Evolutionary conservation across 1,140 invertebrate species (phyloP).

Genomic region (Nephotettix cincticeps): DNA sequence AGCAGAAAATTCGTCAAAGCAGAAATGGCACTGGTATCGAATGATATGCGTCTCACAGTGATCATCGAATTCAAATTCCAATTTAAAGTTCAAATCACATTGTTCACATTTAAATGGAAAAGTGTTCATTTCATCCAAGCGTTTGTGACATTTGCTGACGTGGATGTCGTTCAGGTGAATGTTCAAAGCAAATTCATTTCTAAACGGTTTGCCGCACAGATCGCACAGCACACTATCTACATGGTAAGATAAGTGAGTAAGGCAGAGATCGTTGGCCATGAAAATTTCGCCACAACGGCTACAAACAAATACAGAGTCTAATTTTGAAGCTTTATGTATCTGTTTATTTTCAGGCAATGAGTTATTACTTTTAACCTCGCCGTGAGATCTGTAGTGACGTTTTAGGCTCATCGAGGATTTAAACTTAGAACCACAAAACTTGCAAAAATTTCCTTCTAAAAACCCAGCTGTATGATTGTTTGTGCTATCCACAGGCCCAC

Average conservation of each 20-base stretch:
- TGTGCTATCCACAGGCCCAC: not conserved
- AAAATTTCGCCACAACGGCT: slow-evolving; percentile 5
- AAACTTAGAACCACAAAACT: not conserved
- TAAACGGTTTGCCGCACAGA: slow-evolving; percentile 15
- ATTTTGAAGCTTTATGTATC: not conserved
- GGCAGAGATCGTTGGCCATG: not conserved
- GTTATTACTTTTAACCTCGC: not conserved
- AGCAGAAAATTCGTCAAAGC: slow-evolving; percentile 16
- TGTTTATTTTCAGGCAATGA: not conserved
- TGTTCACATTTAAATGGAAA: not conserved
- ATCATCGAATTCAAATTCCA: slow-evolving; percentile 12
- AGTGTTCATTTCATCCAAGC: not conserved
- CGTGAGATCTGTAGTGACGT: not conserved
- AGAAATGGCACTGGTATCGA: slow-evolving; percentile 23
- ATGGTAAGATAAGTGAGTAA: not conserved
- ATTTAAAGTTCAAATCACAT: not conserved
- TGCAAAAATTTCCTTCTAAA: not conserved
- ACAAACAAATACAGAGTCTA: not conserved
- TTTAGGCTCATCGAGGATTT: not conserved
- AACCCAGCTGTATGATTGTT: not conserved
- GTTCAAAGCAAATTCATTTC: slow-evolving; percentile 9
- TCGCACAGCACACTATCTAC: not conserved
- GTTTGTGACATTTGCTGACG: not conserved
- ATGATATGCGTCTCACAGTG: slow-evolving; percentile 23
- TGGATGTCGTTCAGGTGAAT: slow-evolving; percentile 22